Evolutionary conservation across 2,113 vertebrate genomes (phyloP), one percentile per base, ranked within the genome.

Genomic region (Clinocottus analis): DNA sequence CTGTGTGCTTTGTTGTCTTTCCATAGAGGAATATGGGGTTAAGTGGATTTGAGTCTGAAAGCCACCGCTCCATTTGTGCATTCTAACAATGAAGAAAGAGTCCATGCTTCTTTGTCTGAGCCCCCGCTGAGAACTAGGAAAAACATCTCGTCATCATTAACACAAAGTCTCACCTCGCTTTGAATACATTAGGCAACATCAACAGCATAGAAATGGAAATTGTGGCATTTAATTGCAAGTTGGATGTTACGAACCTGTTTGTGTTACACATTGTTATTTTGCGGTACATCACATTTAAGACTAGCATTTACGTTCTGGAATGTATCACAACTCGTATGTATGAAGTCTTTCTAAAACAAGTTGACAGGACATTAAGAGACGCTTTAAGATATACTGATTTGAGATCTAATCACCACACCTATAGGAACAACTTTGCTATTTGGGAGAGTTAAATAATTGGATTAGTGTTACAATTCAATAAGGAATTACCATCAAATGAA

Each of bases 301-400:
- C 66, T 62, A 61, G 12, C 9, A 41, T 62, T 72, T 51, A 47
- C 58, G 55, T 47, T 78, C 60, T 61, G 88, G 91, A 92, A 90
- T 91, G 87, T 79, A 71, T 74, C 63, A 81, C 53, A 43, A 23
- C 77, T 74, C 23, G 75, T 35, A 47, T 16, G 55, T 13, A 53
- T 80, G 11, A 74, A 56, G 17, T 51, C 5, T n/a, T 21, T 49
- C 51, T 77, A 78, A 72, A 31, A 47, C 61, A 65, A 45, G 10
- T 47, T 77, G 39, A 82, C 62, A 19, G 35, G 75, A 80, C 2
- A 31, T 72, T 69, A 19, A 37, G 16, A 68, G 17, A 49, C 35
- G 0, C 23, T n/a, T 21, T 53, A 21, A 79, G 64, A 29, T 72
- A 10, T 29, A 51, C 2, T 21, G 19, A 58, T 63, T 21, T 56